Conservation (phyloP, 2,888 invertebrate genomes). For the Temnothorax rugatulus region DNA sequence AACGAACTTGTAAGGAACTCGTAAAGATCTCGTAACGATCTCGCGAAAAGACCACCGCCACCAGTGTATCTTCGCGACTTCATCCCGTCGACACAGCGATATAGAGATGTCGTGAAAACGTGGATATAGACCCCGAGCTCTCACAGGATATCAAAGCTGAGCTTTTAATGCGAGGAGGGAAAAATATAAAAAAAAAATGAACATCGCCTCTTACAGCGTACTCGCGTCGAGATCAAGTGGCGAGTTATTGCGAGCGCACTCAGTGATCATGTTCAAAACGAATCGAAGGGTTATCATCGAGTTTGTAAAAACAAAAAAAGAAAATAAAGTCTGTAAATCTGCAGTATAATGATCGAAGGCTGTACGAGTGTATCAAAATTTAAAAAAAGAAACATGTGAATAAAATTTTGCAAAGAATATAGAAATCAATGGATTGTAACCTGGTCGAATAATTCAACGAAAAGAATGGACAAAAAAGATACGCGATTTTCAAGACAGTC, state of each 20-base stretch:
- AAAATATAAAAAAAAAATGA: constrained; percentile 20
- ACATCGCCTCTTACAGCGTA: not conserved
- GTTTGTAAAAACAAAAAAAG: constrained; percentile 5
- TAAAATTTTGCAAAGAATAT: not conserved
- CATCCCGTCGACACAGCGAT: constrained; percentile 33
- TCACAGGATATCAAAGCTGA: constrained; percentile 27
- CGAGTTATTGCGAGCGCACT: constrained; percentile 28
- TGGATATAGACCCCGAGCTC: constrained; percentile 22
- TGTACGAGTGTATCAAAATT: not conserved
- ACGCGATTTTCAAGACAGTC: not conserved
- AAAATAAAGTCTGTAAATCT: not conserved
- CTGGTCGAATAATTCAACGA: not conserved
- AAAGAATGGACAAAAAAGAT: not conserved
- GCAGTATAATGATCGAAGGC: not conserved
- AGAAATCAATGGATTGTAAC: not conserved
- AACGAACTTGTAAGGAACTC: constrained; percentile 62
- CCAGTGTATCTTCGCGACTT: constrained; percentile 49
- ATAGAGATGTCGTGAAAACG: constrained; percentile 21
- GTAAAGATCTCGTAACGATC: constrained; percentile 68
- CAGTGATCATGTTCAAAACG: constrained; percentile 13
- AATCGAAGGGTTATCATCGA: constrained; percentile 15
- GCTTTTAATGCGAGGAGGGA: not conserved
- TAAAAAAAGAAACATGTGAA: not conserved
- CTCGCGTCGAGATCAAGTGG: constrained; percentile 5
- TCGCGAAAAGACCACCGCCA: constrained; percentile 53